A percentile compares a stretch with the other conserved stretches of the same genome.
Evolutionary conservation across 2,888 invertebrate species (phyloP).

Genomic region (Boloria selene): DNA sequence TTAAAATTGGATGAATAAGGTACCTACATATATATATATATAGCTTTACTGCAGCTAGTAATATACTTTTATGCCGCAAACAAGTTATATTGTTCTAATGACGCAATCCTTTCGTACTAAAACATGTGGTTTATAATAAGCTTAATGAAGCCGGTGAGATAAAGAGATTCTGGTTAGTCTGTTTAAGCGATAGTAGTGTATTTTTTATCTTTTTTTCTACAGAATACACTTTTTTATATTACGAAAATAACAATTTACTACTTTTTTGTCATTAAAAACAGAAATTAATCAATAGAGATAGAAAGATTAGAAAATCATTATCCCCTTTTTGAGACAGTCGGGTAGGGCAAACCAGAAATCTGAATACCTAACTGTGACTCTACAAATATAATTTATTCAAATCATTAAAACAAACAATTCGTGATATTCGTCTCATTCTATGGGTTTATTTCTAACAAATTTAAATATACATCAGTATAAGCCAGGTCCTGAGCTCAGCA

Average conservation of each 20-base stretch:
- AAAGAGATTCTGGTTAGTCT: too few relatives aligned
- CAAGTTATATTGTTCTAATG: neutral
- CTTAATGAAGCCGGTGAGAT: neutral
- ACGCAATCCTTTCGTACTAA: neutral
- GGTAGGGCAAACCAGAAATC: too few relatives aligned
- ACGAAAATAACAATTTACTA: too few relatives aligned
- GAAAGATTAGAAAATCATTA: too few relatives aligned
- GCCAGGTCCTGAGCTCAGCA: constrained; percentile 10
- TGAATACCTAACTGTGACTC: too few relatives aligned
- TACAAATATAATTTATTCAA: neutral
- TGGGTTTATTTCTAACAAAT: neutral
- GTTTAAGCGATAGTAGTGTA: too few relatives aligned
- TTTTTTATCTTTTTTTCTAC: too few relatives aligned
- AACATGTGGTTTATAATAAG: neutral
- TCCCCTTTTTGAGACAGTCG: too few relatives aligned
- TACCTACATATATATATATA: neutral
- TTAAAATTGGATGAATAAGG: constrained; percentile 21
- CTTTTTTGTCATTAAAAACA: too few relatives aligned
- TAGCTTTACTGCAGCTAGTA: neutral
- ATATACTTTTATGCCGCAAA: neutral
- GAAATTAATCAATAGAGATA: too few relatives aligned
- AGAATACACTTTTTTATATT: too few relatives aligned
- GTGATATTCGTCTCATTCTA: neutral
- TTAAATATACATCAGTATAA: constrained; percentile 14
- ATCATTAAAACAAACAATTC: neutral